phyloP scores from a whole-genome alignment of 2,113 vertebrate species.

The Lepus europaeus region DNA sequence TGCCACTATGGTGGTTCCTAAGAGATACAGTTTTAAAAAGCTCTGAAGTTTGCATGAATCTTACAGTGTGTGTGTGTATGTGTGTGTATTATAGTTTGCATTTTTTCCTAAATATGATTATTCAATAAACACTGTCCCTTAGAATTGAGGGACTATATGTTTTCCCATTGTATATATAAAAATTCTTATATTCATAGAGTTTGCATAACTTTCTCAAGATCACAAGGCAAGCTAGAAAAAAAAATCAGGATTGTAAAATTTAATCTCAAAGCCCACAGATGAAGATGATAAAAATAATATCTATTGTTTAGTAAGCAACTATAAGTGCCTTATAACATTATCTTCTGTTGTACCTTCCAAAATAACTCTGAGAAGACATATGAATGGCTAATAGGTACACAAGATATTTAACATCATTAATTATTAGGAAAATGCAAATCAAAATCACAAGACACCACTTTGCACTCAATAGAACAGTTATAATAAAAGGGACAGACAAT shows the following conservation, averaged over 20 bases:
- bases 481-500: not conserved
- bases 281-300: not conserved
- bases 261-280: not conserved
- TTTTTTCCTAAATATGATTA: slow-evolving; percentile 27
- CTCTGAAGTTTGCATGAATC: slow-evolving; percentile 26
- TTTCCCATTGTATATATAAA: not conserved
- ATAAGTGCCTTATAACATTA: not conserved
- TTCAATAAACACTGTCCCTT: not conserved
- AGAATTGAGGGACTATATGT: not conserved
- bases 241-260: not conserved
- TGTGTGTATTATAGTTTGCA: not conserved
- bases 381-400: not conserved
- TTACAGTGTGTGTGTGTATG: not conserved
- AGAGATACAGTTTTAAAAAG: not conserved
- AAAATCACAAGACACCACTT: not conserved
- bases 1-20: too few relatives aligned
- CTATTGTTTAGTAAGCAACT: slow-evolving; percentile 28
- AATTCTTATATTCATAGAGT: not conserved
- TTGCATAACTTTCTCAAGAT: not conserved
- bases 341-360: not conserved
- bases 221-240: not conserved
- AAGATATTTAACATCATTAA: not conserved
- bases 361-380: not conserved
- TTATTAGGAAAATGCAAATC: slow-evolving; percentile 5
- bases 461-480: not conserved